Base-by-base conservation (phyloP, 1,140 invertebrate genomes). In the Metaphire vulgaris region DNA sequence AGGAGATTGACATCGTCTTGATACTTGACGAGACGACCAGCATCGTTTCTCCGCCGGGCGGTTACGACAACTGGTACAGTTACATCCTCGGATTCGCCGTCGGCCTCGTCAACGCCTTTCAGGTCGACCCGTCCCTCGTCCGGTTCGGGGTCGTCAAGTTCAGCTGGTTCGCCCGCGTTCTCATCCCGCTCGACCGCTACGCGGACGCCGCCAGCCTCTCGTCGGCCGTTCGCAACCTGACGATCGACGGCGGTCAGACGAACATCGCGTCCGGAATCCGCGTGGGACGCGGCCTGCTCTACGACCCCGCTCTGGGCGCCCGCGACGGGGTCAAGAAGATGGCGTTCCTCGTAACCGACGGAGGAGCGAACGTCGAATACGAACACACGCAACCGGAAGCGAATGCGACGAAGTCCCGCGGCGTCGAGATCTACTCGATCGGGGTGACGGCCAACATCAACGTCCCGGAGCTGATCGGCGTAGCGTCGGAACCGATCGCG, bases 311-410 rank as follows among this genome's bases (percentile, higher is more conserved):
- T 78, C 41, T 29, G 21, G 84, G 84, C 6, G 80, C 81, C n/a
- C 76, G 84, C 16, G 33, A 56, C 15, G 77, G 79, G 15, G 83
- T 82, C 0, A 77, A 82, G 1, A 81, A 85, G 69, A 77, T 84
- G 1, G 81, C 81, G n/a, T 80, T 85, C 31, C 69, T 85, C 2
- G 73, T 85, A 1, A 83, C 83, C 0, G 84, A 85, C 68, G 84
- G 83, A 0, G 41, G 81, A 69, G 82, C 82, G 2, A 84, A 85
- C 75, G 72, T 77, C 73, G 67, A 76, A 21, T 15, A 29, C 2
- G 69, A 70, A 1, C 21, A 34, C n/a, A 78, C 77, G 1, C 33
- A 74, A 33, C 1, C 1, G 21, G 72, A 77, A 33, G 76, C 76
- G 1, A 72, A 75, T 65, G 65, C 32, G 12, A 33, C 32, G 71